Percentiles rank a stretch among this genome's conserved stretches.
Evolutionary conservation across 2,797 vertebrate species (phyloP).

Genomic region (Onychomys torridus): DNA sequence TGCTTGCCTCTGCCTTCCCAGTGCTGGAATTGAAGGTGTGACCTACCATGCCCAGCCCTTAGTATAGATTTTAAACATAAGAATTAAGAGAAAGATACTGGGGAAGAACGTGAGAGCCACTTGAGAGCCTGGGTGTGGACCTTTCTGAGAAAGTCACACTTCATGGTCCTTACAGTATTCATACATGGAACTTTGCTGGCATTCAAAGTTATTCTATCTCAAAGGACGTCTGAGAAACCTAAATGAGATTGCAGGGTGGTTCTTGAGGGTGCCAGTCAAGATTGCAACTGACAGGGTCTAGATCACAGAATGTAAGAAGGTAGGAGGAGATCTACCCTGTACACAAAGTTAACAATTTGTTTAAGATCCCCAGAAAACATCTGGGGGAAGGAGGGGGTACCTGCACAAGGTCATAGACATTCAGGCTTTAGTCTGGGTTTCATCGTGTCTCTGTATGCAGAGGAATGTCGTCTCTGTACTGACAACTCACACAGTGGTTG

Average conservation of each 20-base stretch:
- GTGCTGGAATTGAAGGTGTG: not conserved
- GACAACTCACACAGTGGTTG: not conserved
- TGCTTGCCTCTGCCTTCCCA: not conserved
- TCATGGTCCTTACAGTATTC: not conserved
- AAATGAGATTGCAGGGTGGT: not conserved
- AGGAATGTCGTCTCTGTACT: not conserved
- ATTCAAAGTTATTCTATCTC: not conserved
- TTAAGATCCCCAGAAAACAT: not conserved
- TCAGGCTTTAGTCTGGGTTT: not conserved
- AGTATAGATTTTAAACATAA: not conserved
- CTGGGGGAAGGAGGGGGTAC: no score
- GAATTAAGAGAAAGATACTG: not conserved
- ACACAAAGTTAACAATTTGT: not conserved
- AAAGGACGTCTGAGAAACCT: not conserved
- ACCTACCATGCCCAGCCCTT: not conserved
- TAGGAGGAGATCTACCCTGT: not conserved
- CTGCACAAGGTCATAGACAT: not conserved
- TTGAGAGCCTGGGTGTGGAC: not conserved
- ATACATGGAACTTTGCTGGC: not conserved
- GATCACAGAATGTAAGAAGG: not conserved
- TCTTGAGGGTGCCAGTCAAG: not conserved
- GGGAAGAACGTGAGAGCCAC: no score
- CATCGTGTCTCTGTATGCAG: not conserved
- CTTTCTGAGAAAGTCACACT: not conserved
- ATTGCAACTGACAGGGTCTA: not conserved